Evolutionary conservation across 2,888 invertebrate genomes (phyloP), one percentile per base, ranked within the genome.

Genomic region (Xestia ashworthii): DNA sequence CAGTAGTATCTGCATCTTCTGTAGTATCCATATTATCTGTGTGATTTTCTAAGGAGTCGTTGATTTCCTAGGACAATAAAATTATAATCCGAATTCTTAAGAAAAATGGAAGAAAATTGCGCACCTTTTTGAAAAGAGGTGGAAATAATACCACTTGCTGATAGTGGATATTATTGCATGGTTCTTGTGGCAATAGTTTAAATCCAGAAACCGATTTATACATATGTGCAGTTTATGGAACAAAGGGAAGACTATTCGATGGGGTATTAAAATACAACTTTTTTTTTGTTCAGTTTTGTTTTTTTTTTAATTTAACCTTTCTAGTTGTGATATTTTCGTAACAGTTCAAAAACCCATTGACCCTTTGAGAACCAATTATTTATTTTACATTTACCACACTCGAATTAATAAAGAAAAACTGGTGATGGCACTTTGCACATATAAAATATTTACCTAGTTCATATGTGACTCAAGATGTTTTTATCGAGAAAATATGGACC

Each of bases 1-100:
- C 67, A 14, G 32, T 14, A 32, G 48, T 22, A 50, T 68, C 25
- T 12, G 32, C 32, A 68, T 50, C 67, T 22, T 50, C 67, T 50
- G 67, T 32, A 11, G 22, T 68, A 22, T 9, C 22, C 32, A 50
- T 14, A 38, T 22, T 14, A 50, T 50, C 19, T 32, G 25, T 22
- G 50, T 32, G 22, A 32, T 68, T 32, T 68, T 68, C 48, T 22
- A 48, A 38, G 22, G 25, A 55, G 55, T 70, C 19, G 19, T 41
- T 11, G n/a, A 19, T 41, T 25, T 70, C 69, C 69, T 70, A 25
- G n/a, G 55, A 70, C 25, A 68, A 68, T 22, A 38, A 50, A 50
- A 50, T 32, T 48, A 38, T 50, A 32, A 48, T 48, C 19, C 12
- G 14, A 46, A 50, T 50, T 68, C 22, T 46, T 48, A 32, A 12